Percentiles rank a stretch among this genome's conserved stretches.
Evolutionary conservation across 2,797 vertebrate species (phyloP).

Genomic region (Ptychobarbus kaznakovi): DNA sequence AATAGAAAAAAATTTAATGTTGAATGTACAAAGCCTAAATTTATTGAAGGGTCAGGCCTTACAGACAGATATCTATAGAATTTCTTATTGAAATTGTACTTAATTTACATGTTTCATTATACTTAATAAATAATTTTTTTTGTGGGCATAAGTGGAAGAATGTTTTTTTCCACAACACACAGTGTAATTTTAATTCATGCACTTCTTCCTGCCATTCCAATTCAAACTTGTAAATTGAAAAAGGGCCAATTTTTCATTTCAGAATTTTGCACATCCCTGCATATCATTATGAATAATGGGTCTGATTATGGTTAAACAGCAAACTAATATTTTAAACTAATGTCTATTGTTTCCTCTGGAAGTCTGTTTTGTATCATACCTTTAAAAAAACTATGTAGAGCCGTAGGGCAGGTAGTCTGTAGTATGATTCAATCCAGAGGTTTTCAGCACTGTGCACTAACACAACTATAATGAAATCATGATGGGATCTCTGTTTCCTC

Average conservation of each 20-base stretch:
- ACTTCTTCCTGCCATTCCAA: not conserved
- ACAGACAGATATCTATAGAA: not conserved
- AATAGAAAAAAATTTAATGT: not conserved
- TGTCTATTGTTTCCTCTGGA: not conserved
- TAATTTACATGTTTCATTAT: not conserved
- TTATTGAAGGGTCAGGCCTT: not conserved
- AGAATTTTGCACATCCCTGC: not conserved
- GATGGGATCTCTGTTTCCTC: constrained; percentile 42
- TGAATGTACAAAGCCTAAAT: not conserved
- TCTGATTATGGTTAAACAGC: not conserved
- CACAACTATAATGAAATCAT: constrained; percentile 47
- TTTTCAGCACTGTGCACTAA: constrained; percentile 18
- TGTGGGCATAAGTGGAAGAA: not conserved
- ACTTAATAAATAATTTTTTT: not conserved
- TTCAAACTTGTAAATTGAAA: not conserved
- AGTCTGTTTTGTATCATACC: constrained; percentile 24
- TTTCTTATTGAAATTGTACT: not conserved
- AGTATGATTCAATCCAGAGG: constrained; percentile 31
- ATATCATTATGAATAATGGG: constrained; percentile 5
- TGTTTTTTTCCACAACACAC: not conserved
- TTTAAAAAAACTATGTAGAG: constrained; percentile 4
- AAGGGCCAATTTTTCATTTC: not conserved
- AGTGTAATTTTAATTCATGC: not conserved
- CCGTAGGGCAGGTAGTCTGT: constrained; percentile 23
- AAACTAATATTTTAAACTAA: constrained; percentile 14